Evolutionary conservation across 2,797 vertebrate species (phyloP).

Genomic region (Argentina silus): DNA sequence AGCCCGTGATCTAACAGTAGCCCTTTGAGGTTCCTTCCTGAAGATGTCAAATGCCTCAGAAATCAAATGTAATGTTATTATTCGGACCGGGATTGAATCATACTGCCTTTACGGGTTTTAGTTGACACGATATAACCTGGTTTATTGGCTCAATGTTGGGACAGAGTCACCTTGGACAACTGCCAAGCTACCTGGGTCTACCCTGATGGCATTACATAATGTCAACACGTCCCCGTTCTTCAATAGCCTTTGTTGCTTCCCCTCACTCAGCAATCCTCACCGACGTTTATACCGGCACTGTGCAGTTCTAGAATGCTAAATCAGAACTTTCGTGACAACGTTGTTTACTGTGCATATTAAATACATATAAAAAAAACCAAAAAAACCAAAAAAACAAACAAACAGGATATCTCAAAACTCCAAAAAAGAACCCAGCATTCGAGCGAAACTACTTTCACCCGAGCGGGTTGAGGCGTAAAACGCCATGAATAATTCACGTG

Average conservation of each 20-base stretch:
- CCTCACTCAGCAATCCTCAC: constrained; percentile 45
- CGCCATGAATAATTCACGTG: constrained; percentile 60
- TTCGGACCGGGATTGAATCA: too few relatives aligned
- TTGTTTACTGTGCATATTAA: constrained; percentile 40
- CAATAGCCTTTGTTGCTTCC: constrained; percentile 31
- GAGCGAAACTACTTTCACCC: constrained; percentile 35
- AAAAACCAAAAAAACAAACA: background rate
- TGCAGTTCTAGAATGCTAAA: constrained; percentile 35
- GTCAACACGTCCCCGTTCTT: constrained; percentile 25
- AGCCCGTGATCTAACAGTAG: too few relatives aligned
- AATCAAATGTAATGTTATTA: too few relatives aligned
- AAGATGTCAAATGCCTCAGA: too few relatives aligned
- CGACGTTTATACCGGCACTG: constrained; percentile 40
- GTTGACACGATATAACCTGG: constrained; percentile 27
- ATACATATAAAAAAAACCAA: constrained; percentile 2
- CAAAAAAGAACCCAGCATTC: constrained; percentile 24
- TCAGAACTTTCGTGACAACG: constrained; percentile 45
- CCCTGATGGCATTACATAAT: constrained; percentile 63
- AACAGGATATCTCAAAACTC: constrained; percentile 30
- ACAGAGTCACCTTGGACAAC: constrained; percentile 39
- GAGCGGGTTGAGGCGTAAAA: constrained; percentile 12
- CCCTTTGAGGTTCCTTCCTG: too few relatives aligned
- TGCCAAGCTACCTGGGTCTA: constrained; percentile 55
- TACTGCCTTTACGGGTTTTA: too few relatives aligned
- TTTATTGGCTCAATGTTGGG: constrained; percentile 35